phyloP scores from a whole-genome alignment of 2,113 vertebrate species.

The Pithys albifrons region DNA sequence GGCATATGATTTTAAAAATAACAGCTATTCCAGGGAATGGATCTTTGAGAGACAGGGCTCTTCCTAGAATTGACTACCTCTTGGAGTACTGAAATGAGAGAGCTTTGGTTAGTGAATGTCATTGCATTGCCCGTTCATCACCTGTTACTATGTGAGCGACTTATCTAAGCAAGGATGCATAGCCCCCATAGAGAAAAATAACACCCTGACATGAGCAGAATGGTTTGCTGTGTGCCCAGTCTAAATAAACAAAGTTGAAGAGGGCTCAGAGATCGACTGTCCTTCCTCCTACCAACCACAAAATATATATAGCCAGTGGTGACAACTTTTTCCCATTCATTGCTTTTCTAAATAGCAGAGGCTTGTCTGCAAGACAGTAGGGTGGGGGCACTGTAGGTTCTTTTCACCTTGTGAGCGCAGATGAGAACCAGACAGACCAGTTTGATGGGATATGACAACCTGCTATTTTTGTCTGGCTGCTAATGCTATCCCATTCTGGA shows the following conservation, averaged over 20 bases:
- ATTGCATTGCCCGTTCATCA: constrained; percentile 30
- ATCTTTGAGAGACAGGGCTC: background rate
- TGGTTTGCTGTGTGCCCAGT: background rate
- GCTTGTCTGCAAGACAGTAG: background rate
- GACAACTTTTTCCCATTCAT: background rate
- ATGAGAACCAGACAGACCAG: background rate
- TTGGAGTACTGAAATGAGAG: constrained; percentile 41
- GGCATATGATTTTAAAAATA: constrained; percentile 3
- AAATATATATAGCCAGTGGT: background rate
- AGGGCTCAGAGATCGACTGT: background rate
- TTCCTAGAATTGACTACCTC: constrained; percentile 20
- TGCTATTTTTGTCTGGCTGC: background rate
- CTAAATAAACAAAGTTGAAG: constrained; percentile 36
- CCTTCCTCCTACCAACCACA: background rate
- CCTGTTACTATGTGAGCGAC: background rate
- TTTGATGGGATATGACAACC: background rate
- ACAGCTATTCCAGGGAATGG: background rate
- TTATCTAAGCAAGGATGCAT: constrained; percentile 14
- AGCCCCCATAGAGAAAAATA: constrained; percentile 33
- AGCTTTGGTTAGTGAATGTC: constrained; percentile 26
- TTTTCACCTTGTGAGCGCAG: background rate
- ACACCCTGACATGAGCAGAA: constrained; percentile 12
- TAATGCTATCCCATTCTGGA: background rate
- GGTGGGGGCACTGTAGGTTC: background rate
- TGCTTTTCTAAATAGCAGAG: background rate